phyloP scores from a whole-genome alignment of 2,113 vertebrate species.

The Cathartes aura region DNA sequence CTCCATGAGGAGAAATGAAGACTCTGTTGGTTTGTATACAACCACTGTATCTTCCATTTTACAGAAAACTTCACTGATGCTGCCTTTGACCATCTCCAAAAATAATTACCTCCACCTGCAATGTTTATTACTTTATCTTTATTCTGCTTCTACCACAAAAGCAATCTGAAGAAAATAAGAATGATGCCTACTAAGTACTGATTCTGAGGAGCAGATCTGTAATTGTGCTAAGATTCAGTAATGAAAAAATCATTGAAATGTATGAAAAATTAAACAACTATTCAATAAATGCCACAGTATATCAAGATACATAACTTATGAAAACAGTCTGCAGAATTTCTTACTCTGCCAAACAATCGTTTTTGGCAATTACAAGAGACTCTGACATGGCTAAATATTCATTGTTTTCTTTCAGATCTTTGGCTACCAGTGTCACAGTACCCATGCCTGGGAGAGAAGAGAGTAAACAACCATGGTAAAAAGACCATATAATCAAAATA shows the following conservation, averaged over 20 bases:
- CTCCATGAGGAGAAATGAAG: neutral
- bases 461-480: neutral
- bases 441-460: neutral
- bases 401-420: neutral
- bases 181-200: neutral
- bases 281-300: neutral
- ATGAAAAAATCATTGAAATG: neutral
- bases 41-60: neutral
- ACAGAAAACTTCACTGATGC: neutral
- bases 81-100: neutral
- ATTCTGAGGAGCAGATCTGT: neutral
- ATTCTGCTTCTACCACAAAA: neutral
- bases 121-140: neutral
- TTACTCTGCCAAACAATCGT: neutral
- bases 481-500: neutral
- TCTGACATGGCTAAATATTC: neutral
- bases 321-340: neutral
- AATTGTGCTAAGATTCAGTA: neutral
- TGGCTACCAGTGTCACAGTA: neutral
- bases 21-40: neutral
- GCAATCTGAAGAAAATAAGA: neutral
- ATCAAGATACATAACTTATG: neutral
- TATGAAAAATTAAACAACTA: neutral
- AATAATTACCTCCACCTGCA: neutral
- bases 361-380: neutral